Evolutionary conservation across 2,113 vertebrate genomes (phyloP).

Genomic region (Anser cygnoides): DNA sequence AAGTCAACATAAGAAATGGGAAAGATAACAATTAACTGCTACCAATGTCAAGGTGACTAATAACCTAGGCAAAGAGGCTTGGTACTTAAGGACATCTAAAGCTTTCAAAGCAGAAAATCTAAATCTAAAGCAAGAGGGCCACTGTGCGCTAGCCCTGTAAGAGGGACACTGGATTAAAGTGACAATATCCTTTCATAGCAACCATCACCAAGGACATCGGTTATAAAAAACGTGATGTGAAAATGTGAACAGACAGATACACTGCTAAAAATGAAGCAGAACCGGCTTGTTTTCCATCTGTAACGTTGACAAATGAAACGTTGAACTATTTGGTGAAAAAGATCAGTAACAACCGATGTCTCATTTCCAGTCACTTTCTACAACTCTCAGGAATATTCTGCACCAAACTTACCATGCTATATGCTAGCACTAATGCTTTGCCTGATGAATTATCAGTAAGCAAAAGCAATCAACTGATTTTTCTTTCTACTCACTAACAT

Average conservation of each 20-base stretch:
- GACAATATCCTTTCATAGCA: constrained; percentile 51
- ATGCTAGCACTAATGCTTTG: neutral
- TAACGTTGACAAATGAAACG: neutral
- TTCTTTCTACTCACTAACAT: neutral
- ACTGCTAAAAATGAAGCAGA: neutral
- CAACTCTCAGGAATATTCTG: neutral
- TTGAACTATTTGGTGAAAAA: neutral
- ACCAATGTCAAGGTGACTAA: neutral
- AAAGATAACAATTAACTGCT: neutral
- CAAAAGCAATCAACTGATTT: neutral
- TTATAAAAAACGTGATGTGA: constrained; percentile 1
- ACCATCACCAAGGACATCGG: constrained; percentile 41
- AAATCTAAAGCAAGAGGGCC: neutral
- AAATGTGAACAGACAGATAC: constrained; percentile 11
- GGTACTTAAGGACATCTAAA: neutral
- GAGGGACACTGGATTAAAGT: neutral
- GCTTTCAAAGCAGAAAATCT: neutral
- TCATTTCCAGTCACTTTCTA: neutral
- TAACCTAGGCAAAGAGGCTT: neutral
- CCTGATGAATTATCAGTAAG: neutral
- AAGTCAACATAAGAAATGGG: neutral
- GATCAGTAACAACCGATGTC: neutral
- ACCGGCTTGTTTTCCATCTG: neutral
- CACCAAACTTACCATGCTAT: neutral
- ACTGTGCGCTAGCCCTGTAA: neutral